phyloP scores from a whole-genome alignment of 2,797 vertebrate species.

The Mallotus villosus region DNA sequence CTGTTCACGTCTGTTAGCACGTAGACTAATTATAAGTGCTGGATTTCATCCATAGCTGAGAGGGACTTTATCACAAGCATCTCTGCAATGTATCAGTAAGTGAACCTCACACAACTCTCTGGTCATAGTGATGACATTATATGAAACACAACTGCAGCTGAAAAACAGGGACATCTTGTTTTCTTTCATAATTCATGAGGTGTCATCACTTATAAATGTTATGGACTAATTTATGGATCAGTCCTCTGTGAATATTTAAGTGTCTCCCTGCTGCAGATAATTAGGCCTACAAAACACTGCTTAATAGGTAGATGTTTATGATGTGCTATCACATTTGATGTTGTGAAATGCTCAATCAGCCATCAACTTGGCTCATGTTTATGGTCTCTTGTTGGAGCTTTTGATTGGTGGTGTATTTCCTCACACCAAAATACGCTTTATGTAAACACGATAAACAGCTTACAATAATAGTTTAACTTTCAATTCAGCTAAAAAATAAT shows the following conservation, averaged over 20 bases:
- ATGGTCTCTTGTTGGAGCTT: constrained; percentile 6
- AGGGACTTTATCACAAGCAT: constrained; percentile 17
- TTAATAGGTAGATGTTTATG: constrained; percentile 32
- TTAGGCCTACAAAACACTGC: constrained; percentile 14
- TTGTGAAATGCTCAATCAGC: not conserved
- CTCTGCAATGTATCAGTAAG: not conserved
- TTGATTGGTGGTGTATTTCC: not conserved
- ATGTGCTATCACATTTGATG: constrained; percentile 5
- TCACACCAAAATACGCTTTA: not conserved
- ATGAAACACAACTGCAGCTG: constrained; percentile 26
- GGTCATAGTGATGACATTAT: constrained; percentile 40
- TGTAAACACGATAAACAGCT: not conserved
- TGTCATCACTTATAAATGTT: constrained; percentile 12
- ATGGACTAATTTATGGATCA: constrained; percentile 23
- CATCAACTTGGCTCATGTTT: constrained; percentile 36
- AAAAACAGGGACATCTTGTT: constrained; percentile 26
- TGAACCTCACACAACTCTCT: constrained; percentile 12
- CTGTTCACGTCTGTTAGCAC: constrained; percentile 28
- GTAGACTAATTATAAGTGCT: constrained; percentile 37
- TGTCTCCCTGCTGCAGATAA: constrained; percentile 5
- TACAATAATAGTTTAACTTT: not conserved
- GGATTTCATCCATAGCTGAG: constrained; percentile 30
- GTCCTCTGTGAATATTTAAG: constrained; percentile 13
- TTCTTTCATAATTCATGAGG: constrained; percentile 22
- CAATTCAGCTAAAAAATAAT: constrained; percentile 36